Percentiles rank a stretch among this genome's conserved stretches.
These are phyloP conservation scores for Hylaea fasciaria DNA, from an alignment of 2,888 invertebrate species.

Conservation along the genomic window DNA sequence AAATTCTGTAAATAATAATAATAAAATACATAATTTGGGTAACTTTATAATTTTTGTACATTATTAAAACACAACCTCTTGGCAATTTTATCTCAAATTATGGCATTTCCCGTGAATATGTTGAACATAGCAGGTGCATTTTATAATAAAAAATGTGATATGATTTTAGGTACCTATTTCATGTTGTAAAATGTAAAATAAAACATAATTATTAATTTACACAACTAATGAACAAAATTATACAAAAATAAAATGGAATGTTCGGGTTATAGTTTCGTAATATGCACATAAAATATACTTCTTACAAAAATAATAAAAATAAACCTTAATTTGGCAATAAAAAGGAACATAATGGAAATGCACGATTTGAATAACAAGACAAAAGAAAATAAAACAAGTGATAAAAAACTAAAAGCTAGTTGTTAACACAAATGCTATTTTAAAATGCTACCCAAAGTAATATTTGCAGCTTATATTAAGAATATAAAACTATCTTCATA, in stretches of 20 bases:
- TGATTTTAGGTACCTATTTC: slow-evolving; percentile 3
- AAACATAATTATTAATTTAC: background rate
- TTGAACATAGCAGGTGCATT: slow-evolving; percentile 56
- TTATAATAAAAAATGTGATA: slow-evolving; percentile 5
- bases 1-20: slow-evolving; percentile 69
- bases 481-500: slow-evolving; percentile 26
- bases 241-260: slow-evolving; percentile 62
- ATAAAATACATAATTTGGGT: slow-evolving; percentile 74
- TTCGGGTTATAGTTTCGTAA: slow-evolving; percentile 52
- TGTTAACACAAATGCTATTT: slow-evolving; percentile 45
- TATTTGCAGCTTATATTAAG: slow-evolving; percentile 17
- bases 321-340: slow-evolving; percentile 52
- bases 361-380: slow-evolving; percentile 45
- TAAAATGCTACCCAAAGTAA: slow-evolving; percentile 42
- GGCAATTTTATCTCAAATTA: slow-evolving; percentile 72
- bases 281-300: slow-evolving; percentile 5
- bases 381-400: slow-evolving; percentile 34
- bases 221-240: slow-evolving; percentile 22
- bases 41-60: slow-evolving; percentile 80
- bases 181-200: slow-evolving; percentile 19
- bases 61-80: slow-evolving; percentile 80
- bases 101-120: slow-evolving; percentile 68
- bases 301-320: slow-evolving; percentile 27
- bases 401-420: slow-evolving; percentile 31
- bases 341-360: slow-evolving; percentile 60